phyloP scores from a whole-genome alignment of 2,113 vertebrate genomes.

The Benitochromis conjunctus region DNA sequence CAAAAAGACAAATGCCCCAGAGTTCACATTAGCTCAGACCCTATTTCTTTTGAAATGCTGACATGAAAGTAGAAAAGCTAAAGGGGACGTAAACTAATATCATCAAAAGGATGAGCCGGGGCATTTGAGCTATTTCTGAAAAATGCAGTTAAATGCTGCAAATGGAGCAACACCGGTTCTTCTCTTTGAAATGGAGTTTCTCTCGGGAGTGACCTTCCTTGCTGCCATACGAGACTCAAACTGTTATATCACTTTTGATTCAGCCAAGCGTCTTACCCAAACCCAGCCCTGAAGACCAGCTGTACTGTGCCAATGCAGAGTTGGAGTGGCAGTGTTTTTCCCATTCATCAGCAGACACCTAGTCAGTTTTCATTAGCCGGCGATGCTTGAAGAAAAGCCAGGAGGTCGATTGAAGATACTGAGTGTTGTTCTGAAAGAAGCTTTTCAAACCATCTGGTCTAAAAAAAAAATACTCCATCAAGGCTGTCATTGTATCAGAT shows the following conservation, averaged over 20 bases:
- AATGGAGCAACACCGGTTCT: neutral
- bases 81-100: conserved; percentile 2
- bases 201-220: neutral
- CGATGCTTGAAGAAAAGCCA: neutral
- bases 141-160: neutral
- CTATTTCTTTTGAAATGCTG: conserved; percentile 19
- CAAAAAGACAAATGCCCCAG: neutral
- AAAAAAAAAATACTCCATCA: neutral
- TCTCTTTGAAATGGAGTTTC: conserved; percentile 1
- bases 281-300: neutral
- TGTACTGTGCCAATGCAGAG: neutral
- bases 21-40: conserved; percentile 16
- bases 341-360: neutral
- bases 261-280: neutral
- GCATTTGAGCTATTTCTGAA: neutral
- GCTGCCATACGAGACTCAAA: neutral
- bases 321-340: neutral
- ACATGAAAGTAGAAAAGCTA: neutral
- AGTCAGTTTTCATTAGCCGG: neutral
- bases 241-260: neutral
- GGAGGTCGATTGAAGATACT: neutral
- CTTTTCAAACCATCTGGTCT: neutral
- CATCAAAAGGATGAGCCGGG: neutral
- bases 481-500: neutral
- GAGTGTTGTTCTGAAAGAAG: neutral